Evolutionary conservation across 2,888 invertebrate species (phyloP), one percentile per base, ranked within the genome.

Genomic region (Euspilapteryx auroguttella): DNA sequence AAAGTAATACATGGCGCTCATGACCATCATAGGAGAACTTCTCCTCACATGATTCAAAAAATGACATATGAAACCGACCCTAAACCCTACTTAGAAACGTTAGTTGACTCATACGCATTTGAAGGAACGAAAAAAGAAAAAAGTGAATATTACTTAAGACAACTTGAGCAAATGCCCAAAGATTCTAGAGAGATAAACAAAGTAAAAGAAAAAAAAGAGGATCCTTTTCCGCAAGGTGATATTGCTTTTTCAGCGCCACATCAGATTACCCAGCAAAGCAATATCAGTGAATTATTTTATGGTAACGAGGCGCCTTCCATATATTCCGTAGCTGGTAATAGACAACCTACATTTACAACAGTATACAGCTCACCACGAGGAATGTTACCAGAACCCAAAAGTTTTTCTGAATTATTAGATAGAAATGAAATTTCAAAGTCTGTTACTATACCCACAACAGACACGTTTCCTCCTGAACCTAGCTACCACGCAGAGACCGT

Each of bases 311-410:
- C 79, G 28, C 79, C 83, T 11, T 86, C 86, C 21, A 87, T 87
- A 49, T 87, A 87, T 50, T 87, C 87, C 2, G 84, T 87, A 11
- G 87, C 87, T 26, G 87, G 86, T 25, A 85, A 86, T 62, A 79
- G 83, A 31, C 80, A 83, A 53, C 82, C 85, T 39, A 79, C 80
- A 30, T 86, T 85, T 45, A 86, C 86, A n/a, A 85, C 84, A 27
- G 85, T 87, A 6, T 86, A 86, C 53, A 86, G 86, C 11, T 83
- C 82, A 34, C 82, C 83, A 27, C 79, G 81, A 40, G 79, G 82
- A 26, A 79, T 80, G 39, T 79, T 80, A 39, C 75, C 79, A 35
- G 81, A 83, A 55, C 79, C 81, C 32, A 78, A 78, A 36, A 79
- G 77, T 58, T 85, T 85, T 65, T 83, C 86, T 33, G 86, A 86